phyloP scores from a whole-genome alignment of 2,113 vertebrate species.

The Struthio camelus region DNA sequence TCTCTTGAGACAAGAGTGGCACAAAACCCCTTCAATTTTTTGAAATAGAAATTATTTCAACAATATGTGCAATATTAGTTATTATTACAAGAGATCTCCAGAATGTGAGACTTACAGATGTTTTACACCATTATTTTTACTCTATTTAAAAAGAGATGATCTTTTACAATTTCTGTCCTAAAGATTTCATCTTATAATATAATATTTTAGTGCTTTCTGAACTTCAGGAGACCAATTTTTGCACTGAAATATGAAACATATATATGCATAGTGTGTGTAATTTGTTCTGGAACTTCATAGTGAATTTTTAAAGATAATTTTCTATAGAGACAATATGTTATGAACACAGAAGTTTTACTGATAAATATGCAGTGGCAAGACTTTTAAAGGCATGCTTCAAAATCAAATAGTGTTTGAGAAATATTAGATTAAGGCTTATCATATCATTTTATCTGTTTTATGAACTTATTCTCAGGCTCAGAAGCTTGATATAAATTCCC shows the following conservation, averaged over 20 bases:
- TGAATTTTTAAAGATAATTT: background rate
- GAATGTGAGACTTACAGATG: background rate
- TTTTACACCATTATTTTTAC: background rate
- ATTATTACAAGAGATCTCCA: background rate
- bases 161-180: background rate
- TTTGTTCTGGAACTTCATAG: background rate
- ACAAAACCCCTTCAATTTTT: background rate
- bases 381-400: background rate
- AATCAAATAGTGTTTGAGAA: background rate
- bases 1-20: background rate
- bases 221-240: background rate
- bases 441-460: background rate
- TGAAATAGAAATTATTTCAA: background rate
- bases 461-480: background rate
- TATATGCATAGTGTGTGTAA: background rate
- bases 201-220: background rate
- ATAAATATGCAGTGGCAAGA: background rate
- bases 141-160: background rate
- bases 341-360: background rate
- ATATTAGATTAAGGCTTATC: background rate
- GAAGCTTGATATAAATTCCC: background rate
- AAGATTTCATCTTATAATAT: background rate
- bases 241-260: background rate
- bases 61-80: background rate
- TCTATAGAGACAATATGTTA: background rate